Evolutionary conservation across 2,888 invertebrate species (phyloP).

Genomic region (Notocelia uddmanniana): DNA sequence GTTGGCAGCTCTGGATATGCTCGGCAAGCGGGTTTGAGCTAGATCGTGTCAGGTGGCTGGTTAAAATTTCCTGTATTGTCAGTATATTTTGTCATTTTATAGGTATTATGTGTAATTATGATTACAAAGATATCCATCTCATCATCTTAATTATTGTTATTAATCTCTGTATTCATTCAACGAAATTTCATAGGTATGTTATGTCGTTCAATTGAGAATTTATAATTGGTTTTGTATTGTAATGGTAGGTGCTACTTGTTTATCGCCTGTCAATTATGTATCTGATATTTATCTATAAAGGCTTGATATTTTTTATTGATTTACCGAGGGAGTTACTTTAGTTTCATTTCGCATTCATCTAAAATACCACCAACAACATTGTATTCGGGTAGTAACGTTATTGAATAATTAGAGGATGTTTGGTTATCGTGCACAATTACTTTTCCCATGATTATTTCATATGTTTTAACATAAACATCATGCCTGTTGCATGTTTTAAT

Average conservation of each 20-base stretch:
- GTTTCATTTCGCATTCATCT: background rate
- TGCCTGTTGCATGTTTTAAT: slow-evolving; percentile 11
- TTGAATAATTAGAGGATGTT: slow-evolving; percentile 18
- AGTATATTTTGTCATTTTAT: background rate
- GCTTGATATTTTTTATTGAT: background rate
- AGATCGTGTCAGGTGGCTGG: slow-evolving; percentile 11
- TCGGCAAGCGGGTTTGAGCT: slow-evolving; percentile 5
- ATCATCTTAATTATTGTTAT: no score
- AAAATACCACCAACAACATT: background rate
- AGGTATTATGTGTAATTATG: background rate
- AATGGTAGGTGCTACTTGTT: no score
- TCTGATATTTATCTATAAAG: no score
- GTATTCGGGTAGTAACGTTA: background rate
- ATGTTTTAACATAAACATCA: slow-evolving; percentile 26
- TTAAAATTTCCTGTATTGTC: background rate
- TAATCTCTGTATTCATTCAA: background rate
- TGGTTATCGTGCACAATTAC: slow-evolving; percentile 13
- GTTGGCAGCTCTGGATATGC: slow-evolving; percentile 5
- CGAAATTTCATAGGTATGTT: background rate
- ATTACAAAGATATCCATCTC: background rate
- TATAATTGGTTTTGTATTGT: background rate
- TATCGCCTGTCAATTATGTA: no score
- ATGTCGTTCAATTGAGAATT: background rate
- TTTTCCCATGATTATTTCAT: slow-evolving; percentile 23
- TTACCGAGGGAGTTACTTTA: background rate